Conservation (phyloP, 1,140 invertebrate species). For the Rhagoletis zephyria region DNA sequence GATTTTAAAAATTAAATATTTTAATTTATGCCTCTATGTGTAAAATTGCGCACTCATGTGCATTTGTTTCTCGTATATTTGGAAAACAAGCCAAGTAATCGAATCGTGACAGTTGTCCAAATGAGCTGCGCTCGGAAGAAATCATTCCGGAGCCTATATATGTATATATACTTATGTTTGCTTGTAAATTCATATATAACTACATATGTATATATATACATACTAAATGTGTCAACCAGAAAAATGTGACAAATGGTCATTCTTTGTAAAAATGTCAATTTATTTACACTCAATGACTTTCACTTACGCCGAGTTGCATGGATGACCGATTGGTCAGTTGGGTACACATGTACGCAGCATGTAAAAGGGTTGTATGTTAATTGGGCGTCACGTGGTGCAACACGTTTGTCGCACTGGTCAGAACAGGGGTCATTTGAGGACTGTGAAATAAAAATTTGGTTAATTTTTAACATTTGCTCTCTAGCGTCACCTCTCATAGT, state of each 20-base stretch:
- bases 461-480: no score
- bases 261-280: slow-evolving; percentile 10
- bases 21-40: slow-evolving; percentile 9
- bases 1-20: slow-evolving; percentile 42
- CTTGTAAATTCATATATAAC: no score
- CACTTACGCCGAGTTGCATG: neutral
- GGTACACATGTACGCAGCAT: neutral
- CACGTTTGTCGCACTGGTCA: no score
- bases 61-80: neutral
- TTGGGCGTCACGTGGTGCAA: slow-evolving; percentile 38
- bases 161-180: neutral
- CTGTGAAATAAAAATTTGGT: no score
- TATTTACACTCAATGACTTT: slow-evolving; percentile 47
- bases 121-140: neutral
- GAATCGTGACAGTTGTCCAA: neutral
- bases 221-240: neutral
- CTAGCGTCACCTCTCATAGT: no score
- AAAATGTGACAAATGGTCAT: slow-evolving; percentile 51
- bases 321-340: neutral
- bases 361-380: slow-evolving; percentile 27
- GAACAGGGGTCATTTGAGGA: no score
- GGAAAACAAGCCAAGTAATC: neutral
- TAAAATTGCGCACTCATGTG: slow-evolving; percentile 41
- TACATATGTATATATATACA: no score
- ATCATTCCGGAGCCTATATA: no score